These are phyloP conservation scores for Phengaris arion DNA, from an alignment of 2,888 invertebrate species.

Conservation along the genomic window DNA sequence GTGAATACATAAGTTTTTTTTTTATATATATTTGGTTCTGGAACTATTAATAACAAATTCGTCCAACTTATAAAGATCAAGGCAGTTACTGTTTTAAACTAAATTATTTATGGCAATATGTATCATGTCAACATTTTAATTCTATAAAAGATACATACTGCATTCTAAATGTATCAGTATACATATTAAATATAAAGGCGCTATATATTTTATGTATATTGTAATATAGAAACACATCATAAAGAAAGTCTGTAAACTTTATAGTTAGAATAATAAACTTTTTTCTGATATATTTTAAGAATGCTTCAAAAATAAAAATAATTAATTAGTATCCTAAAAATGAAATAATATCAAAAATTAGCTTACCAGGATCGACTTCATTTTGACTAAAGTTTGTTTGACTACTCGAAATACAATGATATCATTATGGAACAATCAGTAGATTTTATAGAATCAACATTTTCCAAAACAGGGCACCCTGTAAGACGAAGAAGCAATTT, in stretches of 20 bases:
- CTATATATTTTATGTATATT: too few species aligned
- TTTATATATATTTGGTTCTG: background rate
- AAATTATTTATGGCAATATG: too few species aligned
- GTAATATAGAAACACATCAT: background rate
- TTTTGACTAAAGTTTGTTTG: conserved; percentile 50
- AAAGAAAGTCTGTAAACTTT: too few species aligned
- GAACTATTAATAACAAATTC: background rate
- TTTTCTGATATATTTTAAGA: too few species aligned
- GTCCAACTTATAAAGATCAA: background rate
- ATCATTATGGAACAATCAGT: conserved; percentile 48
- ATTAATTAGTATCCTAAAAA: background rate
- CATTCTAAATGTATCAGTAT: too few species aligned
- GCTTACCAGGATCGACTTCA: conserved; percentile 68
- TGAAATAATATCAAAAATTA: conserved; percentile 30
- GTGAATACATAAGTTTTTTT: background rate
- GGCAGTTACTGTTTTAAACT: background rate
- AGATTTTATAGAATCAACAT: conserved; percentile 69
- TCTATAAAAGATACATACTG: too few species aligned
- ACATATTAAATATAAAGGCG: too few species aligned
- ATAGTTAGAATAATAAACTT: too few species aligned
- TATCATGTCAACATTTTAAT: too few species aligned
- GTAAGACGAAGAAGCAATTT: conserved; percentile 71
- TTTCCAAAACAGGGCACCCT: conserved; percentile 57
- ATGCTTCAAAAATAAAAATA: too few species aligned
- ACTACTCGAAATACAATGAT: conserved; percentile 58